Base-by-base conservation (phyloP, 2,113 vertebrate genomes). In the Trichomycterus rosablanca region DNA sequence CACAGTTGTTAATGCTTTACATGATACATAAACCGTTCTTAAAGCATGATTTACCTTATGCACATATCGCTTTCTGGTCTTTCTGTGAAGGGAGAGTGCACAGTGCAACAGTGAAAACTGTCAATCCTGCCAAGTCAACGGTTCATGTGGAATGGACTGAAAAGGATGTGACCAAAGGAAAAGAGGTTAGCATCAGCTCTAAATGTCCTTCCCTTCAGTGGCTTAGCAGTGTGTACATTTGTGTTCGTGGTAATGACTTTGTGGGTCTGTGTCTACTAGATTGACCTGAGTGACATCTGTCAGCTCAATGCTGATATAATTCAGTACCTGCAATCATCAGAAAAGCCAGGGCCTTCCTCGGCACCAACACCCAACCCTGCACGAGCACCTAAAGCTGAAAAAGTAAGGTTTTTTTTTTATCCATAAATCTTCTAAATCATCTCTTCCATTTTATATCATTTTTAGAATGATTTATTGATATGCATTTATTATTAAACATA, bases 101-200 rank as follows among this genome's bases (percentile, higher is more conserved):
- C 46, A 44, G 19, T 3, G 83, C 87, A 0, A 80, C 53, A 1
- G 80, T 89, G 16, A 85, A 76, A 55, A 65, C 74, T 0, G 68
- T 75, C 2, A 74, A 82, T n/a, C 0, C 14, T 0, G 9, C 5
- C 4, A 85, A 79, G 44, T 72, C 73, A 4, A 51, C 64, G 1
- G 75, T 77, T 1, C 76, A 76, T 58, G 80, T 85, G 0, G 84
- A 89, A 39, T 89, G 87, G 87, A 0, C 4, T 0, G 87, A 87
- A 65, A 78, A 72, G 1, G 71, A 68, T 0, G 39, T 18, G 0
- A 69, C 26, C 45, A 73, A 82, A 23, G 79, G 76, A 9, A 89
- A 89, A 66, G 86, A 87, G 77, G 87, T 88, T 18, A 49, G 79
- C 24, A 7, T 15, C 18, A 16, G 1, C 14, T 43, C n/a, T 37